These are phyloP conservation scores for Physella acuta DNA, from an alignment of 1,140 invertebrate species.

Conservation along the genomic window DNA sequence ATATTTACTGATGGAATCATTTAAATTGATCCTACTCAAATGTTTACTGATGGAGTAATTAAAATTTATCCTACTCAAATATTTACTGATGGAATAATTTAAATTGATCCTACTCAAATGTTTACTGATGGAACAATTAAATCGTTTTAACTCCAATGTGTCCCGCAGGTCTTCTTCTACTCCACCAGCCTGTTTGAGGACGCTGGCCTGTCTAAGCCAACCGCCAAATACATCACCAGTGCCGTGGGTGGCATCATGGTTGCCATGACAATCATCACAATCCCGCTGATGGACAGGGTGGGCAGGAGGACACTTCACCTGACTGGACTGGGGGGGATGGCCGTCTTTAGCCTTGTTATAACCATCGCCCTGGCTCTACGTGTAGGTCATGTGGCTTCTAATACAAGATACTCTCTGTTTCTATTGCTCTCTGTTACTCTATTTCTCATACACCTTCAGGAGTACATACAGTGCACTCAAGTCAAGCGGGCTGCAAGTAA, in stretches of 20 bases:
- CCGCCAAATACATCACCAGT: constrained; percentile 78
- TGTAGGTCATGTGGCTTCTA: no score
- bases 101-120: not conserved
- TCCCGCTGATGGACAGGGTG: constrained; percentile 63
- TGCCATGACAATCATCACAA: constrained; percentile 54
- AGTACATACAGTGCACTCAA: no score
- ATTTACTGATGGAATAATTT: not conserved
- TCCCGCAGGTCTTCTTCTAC: constrained; percentile 72
- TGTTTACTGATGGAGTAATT: not conserved
- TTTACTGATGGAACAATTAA: not conserved
- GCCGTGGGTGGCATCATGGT: constrained; percentile 68
- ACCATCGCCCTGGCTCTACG: constrained; percentile 79
- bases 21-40: no score
- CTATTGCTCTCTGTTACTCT: constrained; percentile 3
- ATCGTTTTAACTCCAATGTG: no score
- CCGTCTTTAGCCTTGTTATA: constrained; percentile 91
- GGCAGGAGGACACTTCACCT: constrained; percentile 80
- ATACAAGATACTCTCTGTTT: not conserved
- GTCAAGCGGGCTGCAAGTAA: no score
- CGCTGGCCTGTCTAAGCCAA: constrained; percentile 66
- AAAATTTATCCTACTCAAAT: not conserved
- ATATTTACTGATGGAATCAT: no score
- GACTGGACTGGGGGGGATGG: constrained; percentile 75
- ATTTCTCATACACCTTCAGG: not conserved
- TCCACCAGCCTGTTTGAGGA: constrained; percentile 78